A percentile compares a stretch with the other conserved stretches of the same genome.
phyloP scores from a whole-genome alignment of 2,113 vertebrate species.

The Otis tarda region DNA sequence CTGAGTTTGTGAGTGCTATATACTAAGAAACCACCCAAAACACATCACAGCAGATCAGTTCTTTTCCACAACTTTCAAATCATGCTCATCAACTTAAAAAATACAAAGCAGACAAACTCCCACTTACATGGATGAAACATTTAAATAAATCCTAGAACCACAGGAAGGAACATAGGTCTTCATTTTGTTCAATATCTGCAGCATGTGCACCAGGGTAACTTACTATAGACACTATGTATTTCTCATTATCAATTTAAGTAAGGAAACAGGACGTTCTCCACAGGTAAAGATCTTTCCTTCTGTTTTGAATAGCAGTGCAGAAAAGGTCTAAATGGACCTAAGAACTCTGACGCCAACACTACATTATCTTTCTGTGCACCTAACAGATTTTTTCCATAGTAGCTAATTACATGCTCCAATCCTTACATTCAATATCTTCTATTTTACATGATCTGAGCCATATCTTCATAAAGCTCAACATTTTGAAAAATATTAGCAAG shows the following conservation, averaged over 20 bases:
- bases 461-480: not conserved
- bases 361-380: not conserved
- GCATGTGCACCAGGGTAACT: not conserved
- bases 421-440: not conserved
- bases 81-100: not conserved
- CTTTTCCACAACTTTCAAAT: not conserved
- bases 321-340: not conserved
- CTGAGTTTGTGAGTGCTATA: not conserved
- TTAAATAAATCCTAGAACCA: not conserved
- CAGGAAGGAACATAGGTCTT: not conserved
- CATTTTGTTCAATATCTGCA: not conserved
- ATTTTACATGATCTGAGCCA: not conserved
- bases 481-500: not conserved
- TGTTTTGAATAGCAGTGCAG: not conserved
- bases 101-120: not conserved
- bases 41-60: not conserved
- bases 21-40: not conserved
- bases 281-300: not conserved
- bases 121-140: not conserved
- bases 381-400: not conserved
- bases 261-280: not conserved
- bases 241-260: not conserved
- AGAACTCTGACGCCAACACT: not conserved
- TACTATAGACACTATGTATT: rapidly evolving
- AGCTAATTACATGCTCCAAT: not conserved